Conservation (phyloP, 2,113 vertebrate genomes). For the Ceuthmochares aereus region DNA sequence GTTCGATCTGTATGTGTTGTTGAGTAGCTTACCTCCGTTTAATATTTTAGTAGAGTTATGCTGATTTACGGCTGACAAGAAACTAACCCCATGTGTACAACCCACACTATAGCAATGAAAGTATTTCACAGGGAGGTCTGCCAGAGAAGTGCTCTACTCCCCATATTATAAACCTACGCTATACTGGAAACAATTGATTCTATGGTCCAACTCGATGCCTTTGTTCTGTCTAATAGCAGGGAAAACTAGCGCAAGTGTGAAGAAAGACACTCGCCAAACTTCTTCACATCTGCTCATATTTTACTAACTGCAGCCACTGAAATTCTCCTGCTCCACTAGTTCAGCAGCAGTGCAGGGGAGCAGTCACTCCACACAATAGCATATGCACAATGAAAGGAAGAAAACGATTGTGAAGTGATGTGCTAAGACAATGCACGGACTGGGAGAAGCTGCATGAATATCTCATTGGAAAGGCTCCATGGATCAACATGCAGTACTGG, state of each 20-base stretch:
- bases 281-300: background rate
- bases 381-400: background rate
- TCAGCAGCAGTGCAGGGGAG: background rate
- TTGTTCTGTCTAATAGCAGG: background rate
- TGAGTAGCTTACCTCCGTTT: background rate
- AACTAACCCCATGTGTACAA: background rate
- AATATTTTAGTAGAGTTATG: background rate
- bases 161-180: background rate
- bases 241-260: background rate
- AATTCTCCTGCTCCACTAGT: background rate
- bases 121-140: background rate
- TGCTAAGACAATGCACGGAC: background rate
- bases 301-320: background rate
- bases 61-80: background rate
- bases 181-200: background rate
- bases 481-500: background rate
- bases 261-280: background rate
- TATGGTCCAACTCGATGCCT: fast-evolving
- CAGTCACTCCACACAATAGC: background rate
- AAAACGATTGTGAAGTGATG: background rate
- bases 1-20: background rate
- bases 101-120: background rate
- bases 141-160: background rate
- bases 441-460: background rate
- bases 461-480: fast-evolving